phyloP scores from a whole-genome alignment of 1,140 invertebrate species.

The Nephotettix cincticeps region DNA sequence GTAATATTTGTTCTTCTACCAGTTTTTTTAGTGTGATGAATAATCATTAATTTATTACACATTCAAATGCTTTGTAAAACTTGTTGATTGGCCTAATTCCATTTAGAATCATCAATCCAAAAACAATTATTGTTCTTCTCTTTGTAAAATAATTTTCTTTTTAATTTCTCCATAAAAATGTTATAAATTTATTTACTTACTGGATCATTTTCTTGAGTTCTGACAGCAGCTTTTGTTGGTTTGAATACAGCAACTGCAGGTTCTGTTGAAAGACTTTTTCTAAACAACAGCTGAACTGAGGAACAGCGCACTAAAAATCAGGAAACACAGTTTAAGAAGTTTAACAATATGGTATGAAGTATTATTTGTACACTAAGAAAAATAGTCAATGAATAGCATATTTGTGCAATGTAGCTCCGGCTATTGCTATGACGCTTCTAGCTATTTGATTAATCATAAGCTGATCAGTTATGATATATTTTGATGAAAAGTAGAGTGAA shows the following conservation, averaged over 20 bases:
- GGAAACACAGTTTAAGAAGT: too few relatives aligned
- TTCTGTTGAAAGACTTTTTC: background rate
- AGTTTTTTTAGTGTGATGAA: background rate
- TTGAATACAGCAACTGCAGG: slow-evolving; percentile 4
- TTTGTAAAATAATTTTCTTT: background rate
- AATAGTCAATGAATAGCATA: too few relatives aligned
- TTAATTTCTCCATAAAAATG: background rate
- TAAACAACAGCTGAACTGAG: background rate
- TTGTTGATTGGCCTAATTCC: background rate
- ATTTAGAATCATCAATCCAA: background rate
- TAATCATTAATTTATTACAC: background rate
- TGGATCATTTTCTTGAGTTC: slow-evolving; percentile 13
- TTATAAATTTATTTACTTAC: background rate
- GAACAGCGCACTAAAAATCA: background rate
- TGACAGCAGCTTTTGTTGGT: background rate
- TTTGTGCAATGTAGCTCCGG: too few relatives aligned
- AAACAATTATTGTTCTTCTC: background rate
- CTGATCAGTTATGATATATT: too few relatives aligned
- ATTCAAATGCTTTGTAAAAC: background rate
- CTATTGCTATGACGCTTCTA: too few relatives aligned
- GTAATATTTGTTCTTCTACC: background rate
- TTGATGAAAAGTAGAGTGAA: too few relatives aligned
- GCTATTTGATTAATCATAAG: too few relatives aligned
- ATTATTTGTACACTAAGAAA: too few relatives aligned
- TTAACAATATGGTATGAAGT: too few relatives aligned